Evolutionary conservation across 2,113 vertebrate species (phyloP).

Genomic region (Silurus glanis): DNA sequence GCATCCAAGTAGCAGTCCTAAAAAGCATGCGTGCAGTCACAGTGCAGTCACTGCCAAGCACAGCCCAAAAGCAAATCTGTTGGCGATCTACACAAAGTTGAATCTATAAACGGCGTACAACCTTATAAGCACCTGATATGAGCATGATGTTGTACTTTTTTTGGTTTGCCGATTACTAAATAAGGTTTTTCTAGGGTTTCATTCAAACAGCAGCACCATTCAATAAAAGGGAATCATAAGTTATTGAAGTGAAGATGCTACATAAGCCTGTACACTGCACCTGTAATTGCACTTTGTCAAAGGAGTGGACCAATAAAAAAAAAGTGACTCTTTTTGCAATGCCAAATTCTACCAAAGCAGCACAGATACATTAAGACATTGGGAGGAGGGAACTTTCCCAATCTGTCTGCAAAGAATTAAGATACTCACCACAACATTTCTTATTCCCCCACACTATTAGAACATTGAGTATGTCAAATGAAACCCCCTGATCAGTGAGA

Average conservation of each 20-base stretch:
- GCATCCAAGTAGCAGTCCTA: background rate
- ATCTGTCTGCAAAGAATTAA: background rate
- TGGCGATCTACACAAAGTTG: background rate
- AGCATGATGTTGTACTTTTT: background rate
- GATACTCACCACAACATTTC: constrained; percentile 5
- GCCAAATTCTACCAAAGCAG: background rate
- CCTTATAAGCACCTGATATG: background rate
- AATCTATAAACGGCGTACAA: background rate
- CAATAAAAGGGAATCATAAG: background rate
- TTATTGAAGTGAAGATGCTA: background rate
- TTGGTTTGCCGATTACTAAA: background rate
- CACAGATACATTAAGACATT: background rate
- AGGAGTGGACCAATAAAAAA: background rate
- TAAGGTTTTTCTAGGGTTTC: background rate
- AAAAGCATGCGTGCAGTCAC: background rate
- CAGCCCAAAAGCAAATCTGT: background rate
- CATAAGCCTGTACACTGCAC: background rate
- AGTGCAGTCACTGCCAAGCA: background rate
- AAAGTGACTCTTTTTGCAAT: background rate
- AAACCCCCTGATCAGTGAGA: background rate
- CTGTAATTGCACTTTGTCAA: background rate
- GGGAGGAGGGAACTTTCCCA: background rate
- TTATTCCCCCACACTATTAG: background rate
- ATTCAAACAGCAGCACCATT: background rate
- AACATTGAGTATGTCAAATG: background rate